These are phyloP conservation scores for Plebejus argus DNA, from an alignment of 2,888 invertebrate species.

Conservation along the genomic window DNA sequence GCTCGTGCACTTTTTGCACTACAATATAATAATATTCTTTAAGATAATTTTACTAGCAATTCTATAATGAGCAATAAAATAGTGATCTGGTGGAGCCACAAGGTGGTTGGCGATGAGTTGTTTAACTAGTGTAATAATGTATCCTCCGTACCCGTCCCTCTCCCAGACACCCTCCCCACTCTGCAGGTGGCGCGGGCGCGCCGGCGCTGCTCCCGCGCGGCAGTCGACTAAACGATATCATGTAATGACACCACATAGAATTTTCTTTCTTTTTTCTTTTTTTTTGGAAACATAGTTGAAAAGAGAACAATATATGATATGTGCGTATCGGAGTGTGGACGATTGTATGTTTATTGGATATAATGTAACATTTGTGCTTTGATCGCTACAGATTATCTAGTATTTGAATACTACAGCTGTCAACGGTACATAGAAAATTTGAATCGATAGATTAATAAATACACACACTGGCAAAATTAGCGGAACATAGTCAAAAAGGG, in stretches of 20 bases:
- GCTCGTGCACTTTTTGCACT: neutral
- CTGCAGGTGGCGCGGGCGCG: slow-evolving; percentile 60
- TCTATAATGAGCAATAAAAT: neutral
- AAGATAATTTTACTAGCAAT: neutral
- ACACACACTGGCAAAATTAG: no score
- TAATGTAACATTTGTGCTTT: slow-evolving; percentile 60
- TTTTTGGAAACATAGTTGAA: slow-evolving; percentile 72
- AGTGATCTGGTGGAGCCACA: slow-evolving; percentile 4
- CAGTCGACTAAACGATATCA: slow-evolving; percentile 65
- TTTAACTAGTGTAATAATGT: slow-evolving; percentile 44
- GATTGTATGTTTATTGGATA: slow-evolving; percentile 71
- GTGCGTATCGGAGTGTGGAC: slow-evolving; percentile 78
- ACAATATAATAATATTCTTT: slow-evolving; percentile 4
- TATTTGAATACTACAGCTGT: neutral
- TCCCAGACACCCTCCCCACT: slow-evolving; percentile 56
- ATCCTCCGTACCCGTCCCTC: slow-evolving; percentile 52
- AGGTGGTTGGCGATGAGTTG: slow-evolving; percentile 1
- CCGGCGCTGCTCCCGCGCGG: slow-evolving; percentile 56
- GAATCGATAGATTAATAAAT: neutral
- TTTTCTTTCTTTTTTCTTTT: slow-evolving; percentile 67
- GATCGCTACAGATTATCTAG: slow-evolving; percentile 50
- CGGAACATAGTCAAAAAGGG: no score
- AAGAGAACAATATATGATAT: slow-evolving; percentile 74
- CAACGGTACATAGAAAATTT: neutral
- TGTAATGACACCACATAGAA: slow-evolving; percentile 76